Base-by-base conservation (phyloP, 2,113 vertebrate genomes). In the Podarcis raffonei region DNA sequence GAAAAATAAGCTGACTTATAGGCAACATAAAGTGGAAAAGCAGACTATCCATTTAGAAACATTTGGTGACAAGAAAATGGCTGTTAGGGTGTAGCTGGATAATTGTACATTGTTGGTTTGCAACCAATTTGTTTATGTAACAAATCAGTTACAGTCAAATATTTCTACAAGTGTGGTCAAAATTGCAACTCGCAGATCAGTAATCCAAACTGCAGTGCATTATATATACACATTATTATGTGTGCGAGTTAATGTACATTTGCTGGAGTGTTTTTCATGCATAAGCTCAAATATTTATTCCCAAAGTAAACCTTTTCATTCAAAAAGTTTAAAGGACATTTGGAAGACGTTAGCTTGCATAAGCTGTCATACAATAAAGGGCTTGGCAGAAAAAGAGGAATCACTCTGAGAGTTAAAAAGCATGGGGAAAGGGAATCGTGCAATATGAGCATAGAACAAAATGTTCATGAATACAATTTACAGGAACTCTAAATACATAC, bases 101-200 rank as follows among this genome's bases (percentile, higher is more conserved):
- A 22, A 90, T 86, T 18, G 6, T 89, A 32, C 69, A 32, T 71
- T 18, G 82, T 0, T 0, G 75, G 84, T 39, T 59, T 91, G 91
- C 91, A 85, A 90, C 78, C 90, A 62, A 68, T 79, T 4, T 87
- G 91, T 96, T 97, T 94, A 94, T 15, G 0, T 91, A 90, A 95
- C 86, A 91, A 89, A 85, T 92, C 91, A 93, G 48, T 68, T 83
- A 85, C 91, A 94, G 74, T 90, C 89, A 96, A 93, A 93, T 94
- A 93, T 94, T 96, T 95, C 94, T 89, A n/a, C 1, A 81, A 88
- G 48, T 20, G 22, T 65, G 59, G 75, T 90, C 89, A 53, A 83
- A 90, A 71, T 88, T 75, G 15, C 87, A 84, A 68, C 65, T 89
- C 65, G 78, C 35, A 71, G 57, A 66, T 87, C 81, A 3, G 20